Evolutionary conservation across 2,797 vertebrate species (phyloP).

Genomic region (Alfaro cultratus): DNA sequence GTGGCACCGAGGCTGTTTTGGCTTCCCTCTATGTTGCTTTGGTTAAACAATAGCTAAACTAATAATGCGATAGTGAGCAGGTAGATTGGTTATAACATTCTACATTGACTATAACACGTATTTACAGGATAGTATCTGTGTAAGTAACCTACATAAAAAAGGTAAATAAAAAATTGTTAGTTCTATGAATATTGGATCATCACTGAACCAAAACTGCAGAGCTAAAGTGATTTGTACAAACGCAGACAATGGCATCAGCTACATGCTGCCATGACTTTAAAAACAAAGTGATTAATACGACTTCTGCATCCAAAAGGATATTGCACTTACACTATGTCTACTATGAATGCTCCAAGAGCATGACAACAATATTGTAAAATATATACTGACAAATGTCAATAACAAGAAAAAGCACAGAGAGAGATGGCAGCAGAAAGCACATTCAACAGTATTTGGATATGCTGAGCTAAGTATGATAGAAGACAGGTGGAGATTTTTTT

Average conservation of each 20-base stretch:
- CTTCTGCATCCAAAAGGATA: conserved; percentile 4
- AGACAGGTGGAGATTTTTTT: not conserved
- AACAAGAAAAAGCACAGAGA: not conserved
- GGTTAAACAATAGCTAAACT: not conserved
- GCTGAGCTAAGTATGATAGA: not conserved
- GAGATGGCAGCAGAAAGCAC: conserved; percentile 8
- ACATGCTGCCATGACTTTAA: not conserved
- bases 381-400: not conserved
- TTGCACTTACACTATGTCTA: conserved; percentile 24
- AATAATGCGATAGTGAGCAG: not conserved
- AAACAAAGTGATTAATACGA: conserved; percentile 1
- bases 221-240: not conserved
- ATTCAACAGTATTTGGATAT: not conserved
- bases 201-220: not conserved
- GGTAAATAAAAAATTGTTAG: not conserved
- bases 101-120: not conserved
- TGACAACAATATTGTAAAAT: not conserved
- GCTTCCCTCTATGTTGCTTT: not conserved
- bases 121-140: not conserved
- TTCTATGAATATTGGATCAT: not conserved
- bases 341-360: not conserved
- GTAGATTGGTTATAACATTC: not conserved
- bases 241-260: not conserved
- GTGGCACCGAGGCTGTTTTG: not conserved
- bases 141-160: not conserved